These are phyloP conservation scores for Gymnocypris eckloni DNA, from an alignment of 2,797 vertebrate genomes.

Conservation along the genomic window DNA sequence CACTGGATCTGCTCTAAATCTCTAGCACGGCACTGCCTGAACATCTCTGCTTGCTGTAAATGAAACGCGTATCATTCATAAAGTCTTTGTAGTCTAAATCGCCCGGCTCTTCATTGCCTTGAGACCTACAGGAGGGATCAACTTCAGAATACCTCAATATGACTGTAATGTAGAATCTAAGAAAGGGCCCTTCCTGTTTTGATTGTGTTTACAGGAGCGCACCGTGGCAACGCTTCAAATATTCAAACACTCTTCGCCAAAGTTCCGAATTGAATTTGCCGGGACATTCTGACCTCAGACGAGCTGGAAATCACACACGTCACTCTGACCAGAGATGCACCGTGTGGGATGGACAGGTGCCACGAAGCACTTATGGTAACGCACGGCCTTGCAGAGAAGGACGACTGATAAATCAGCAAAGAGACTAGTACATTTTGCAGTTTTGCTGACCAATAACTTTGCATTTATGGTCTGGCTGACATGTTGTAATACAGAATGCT, in stretches of 20 bases:
- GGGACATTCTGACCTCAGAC: not conserved
- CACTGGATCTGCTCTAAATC: constrained; percentile 13
- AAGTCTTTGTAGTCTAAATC: not conserved
- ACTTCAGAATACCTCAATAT: not conserved
- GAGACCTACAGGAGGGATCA: not conserved
- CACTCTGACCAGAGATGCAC: not conserved
- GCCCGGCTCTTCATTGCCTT: not conserved
- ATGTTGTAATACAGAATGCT: not conserved
- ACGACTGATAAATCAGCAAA: not conserved
- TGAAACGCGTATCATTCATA: not conserved
- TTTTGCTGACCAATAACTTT: not conserved
- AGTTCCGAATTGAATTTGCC: not conserved
- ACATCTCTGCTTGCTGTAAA: constrained; percentile 11
- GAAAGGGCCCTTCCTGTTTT: constrained; percentile 17
- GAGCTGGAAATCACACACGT: constrained; percentile 6
- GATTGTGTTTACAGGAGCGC: constrained; percentile 5
- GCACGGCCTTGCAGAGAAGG: not conserved
- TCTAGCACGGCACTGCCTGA: not conserved
- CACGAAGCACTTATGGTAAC: not conserved
- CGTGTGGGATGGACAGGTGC: not conserved
- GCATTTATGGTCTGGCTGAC: no score
- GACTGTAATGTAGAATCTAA: constrained; percentile 22
- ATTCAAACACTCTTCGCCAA: not conserved
- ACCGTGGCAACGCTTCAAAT: constrained; percentile 8
- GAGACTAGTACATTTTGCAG: not conserved